Evolutionary conservation across 2,113 vertebrate genomes (phyloP), one percentile per base, ranked within the genome.

Genomic region (Hypocryptadius cinnamomeus): DNA sequence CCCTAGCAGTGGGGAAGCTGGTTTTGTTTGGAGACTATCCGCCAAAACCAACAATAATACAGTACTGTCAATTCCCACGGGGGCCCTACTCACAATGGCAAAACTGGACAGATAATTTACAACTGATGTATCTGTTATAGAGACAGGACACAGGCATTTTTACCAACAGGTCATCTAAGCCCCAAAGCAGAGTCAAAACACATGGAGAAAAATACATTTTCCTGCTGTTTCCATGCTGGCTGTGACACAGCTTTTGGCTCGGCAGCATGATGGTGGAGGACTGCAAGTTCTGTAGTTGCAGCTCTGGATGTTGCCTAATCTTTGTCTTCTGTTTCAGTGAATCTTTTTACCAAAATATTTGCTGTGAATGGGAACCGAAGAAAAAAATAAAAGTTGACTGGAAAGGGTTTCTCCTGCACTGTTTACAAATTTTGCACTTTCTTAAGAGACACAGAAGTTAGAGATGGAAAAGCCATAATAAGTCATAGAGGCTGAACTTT

Each of bases 381-480:
- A 15, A 3, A 51, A 70, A 57, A 79, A 10, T n/a, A 24, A 37
- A 79, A 30, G 3, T 44, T 16, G n/a, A 68, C 48, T 86, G 64
- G 73, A 68, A 86, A 84, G 35, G 5, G 14, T 74, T 95, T 87
- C 80, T 82, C 13, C 56, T 65, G 35, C 37, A 61, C 59, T 93
- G 74, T 93, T 96, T 93, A 92, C 47, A 76, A 81, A 39, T 68
- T 78, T 74, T 54, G 17, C 15, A 28, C 61, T 84, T 95, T 93
- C 79, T 89, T 87, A 53, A 79, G 61, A 79, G 44, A 28, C 65
- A 65, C 70, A 79, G 72, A 90, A 72, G 13, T 81, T 69, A 40
- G 48, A 92, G 48, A 90, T 89, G 80, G 83, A 93, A 92, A 96
- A 94, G n/a, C 10, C 45, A 45, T 54, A 89, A n/a, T 79, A 89